Conservation (phyloP, 2,888 invertebrate genomes). For the Hypsopygia costalis region DNA sequence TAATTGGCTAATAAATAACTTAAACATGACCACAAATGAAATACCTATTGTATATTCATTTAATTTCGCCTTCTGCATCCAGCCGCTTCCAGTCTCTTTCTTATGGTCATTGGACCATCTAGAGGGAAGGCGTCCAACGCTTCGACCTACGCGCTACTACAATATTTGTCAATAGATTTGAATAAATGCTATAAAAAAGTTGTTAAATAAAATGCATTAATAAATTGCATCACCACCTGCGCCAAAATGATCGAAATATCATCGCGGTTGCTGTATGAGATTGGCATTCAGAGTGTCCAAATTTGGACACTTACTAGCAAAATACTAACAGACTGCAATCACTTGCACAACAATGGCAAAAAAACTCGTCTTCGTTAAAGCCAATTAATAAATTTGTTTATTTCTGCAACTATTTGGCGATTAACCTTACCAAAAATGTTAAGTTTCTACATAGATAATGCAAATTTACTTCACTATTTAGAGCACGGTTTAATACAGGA, state of each 20-base stretch:
- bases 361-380: neutral
- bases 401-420: neutral
- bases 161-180: neutral
- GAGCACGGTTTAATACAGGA: neutral
- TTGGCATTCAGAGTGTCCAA: neutral
- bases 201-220: neutral
- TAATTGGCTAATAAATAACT: too few species aligned
- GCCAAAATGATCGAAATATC: neutral
- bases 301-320: neutral
- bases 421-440: neutral
- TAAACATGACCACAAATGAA: too few species aligned
- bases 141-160: too few species aligned
- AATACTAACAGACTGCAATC: neutral
- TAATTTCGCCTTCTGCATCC: too few species aligned
- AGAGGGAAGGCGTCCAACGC: too few species aligned
- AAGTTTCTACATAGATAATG: neutral
- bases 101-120: too few species aligned
- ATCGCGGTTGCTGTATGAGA: neutral
- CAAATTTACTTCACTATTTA: neutral
- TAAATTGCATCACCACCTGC: neutral
- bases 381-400: neutral
- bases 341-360: neutral
- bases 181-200: neutral
- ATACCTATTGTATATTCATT: too few species aligned
- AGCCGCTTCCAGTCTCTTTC: too few species aligned